These are phyloP conservation scores for Acanthopleura granulata DNA, from an alignment of 2,888 invertebrate genomes.

Conservation along the genomic window DNA sequence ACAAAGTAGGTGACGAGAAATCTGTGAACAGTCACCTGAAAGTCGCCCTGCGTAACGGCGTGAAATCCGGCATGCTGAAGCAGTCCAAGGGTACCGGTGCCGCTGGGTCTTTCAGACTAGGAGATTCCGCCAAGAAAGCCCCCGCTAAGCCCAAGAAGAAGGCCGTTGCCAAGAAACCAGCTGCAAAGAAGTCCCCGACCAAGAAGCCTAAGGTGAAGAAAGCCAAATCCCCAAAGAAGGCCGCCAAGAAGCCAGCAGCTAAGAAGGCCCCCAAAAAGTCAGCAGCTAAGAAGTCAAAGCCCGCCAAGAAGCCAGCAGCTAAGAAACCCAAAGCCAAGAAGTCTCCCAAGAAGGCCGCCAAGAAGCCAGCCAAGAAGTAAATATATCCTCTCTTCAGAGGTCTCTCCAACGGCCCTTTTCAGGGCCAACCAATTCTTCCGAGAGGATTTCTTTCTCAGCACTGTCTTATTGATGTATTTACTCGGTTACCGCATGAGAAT, in stretches of 20 bases:
- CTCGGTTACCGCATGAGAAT: too few relatives aligned
- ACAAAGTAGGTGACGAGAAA: slow-evolving; percentile 53
- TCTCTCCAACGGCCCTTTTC: too few relatives aligned
- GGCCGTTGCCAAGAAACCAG: slow-evolving; percentile 28
- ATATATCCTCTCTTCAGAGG: too few relatives aligned
- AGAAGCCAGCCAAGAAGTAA: not conserved
- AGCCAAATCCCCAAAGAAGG: slow-evolving; percentile 18
- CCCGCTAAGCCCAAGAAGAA: slow-evolving; percentile 27
- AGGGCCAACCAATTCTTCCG: too few relatives aligned
- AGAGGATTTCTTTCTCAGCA: too few relatives aligned
- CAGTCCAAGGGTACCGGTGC: slow-evolving; percentile 48
- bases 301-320: not conserved
- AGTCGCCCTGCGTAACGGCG: slow-evolving; percentile 54
- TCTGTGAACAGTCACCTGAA: slow-evolving; percentile 54
- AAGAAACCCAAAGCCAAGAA: not conserved
- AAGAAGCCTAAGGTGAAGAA: slow-evolving; percentile 38
- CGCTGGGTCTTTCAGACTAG: slow-evolving; percentile 36
- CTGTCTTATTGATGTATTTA: too few relatives aligned
- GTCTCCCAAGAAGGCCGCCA: not conserved
- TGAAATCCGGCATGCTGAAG: slow-evolving; percentile 46
- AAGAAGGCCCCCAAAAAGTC: not conserved
- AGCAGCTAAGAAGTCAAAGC: not conserved
- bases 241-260: not conserved
- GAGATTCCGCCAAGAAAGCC: slow-evolving; percentile 29
- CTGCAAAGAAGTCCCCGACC: slow-evolving; percentile 40